Evolutionary conservation across 2,797 vertebrate species (phyloP), one percentile per base, ranked within the genome.

Genomic region (Etheostoma perlongum): DNA sequence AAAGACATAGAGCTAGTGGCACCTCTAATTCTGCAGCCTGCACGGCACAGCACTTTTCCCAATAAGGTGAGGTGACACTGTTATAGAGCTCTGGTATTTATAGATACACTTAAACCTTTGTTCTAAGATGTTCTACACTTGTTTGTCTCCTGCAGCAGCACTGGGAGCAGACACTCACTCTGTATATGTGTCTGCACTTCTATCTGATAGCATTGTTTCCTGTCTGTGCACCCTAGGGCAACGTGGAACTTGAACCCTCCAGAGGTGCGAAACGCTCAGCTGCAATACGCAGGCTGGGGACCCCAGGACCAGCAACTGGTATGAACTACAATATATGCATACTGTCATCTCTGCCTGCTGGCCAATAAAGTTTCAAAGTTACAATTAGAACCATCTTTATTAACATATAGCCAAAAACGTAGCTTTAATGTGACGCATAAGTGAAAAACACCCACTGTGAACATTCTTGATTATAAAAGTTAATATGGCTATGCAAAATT

Each of bases 241-340:
- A 98, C 97, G 5, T 97, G 96, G 93, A 96, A 95, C 88, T 88
- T 99, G 88, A 97, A 98, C 80, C 98, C 98, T 62, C 98, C 98
- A 0, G 98, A 99, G 92, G 98, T 99, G 83, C 96, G 95, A 88
- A 96, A 98, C 2, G 96, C 96, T 74, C 96, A 96, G 82, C 96
- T 99, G 79, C 98, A 98, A 88, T 99, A 96, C 5, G 98, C 98
- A 2, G 98, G 97, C 84, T 99, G 98, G 98, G 98, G 98, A 21
- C 97, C 97, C 0, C 95, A 95, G 85, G 98, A 96, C 63, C 98
- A 99, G 88, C 98, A 99, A 83, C 95, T 99, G 97, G 98, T 99
- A 95, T 96, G 96, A 83, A 61, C 54, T 30, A 2, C 70, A 25
- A 19, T 67, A 75, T 18, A 67, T 27, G 13, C 61, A 21, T 2